A percentile compares a stretch with the other conserved stretches of the same genome.
Evolutionary conservation across 2,797 vertebrate genomes (phyloP).

Genomic region (Mus minutoides): DNA sequence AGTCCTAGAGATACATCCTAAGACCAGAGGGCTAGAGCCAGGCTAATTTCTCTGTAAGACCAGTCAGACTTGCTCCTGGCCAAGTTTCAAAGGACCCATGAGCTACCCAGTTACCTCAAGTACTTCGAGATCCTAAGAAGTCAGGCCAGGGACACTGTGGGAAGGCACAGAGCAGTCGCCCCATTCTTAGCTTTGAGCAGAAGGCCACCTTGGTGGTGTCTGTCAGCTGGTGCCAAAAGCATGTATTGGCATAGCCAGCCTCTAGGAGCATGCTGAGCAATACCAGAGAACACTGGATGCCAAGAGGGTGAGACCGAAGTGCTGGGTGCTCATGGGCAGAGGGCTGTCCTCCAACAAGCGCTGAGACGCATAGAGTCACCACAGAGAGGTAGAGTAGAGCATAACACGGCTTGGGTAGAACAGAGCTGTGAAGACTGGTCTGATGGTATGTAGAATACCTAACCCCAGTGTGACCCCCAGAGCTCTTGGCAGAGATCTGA

Average conservation of each 20-base stretch:
- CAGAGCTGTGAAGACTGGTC: neutral
- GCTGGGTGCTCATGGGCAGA: neutral
- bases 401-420: neutral
- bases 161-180: neutral
- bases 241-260: too few species aligned
- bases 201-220: neutral
- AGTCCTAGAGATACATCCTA: neutral
- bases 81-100: neutral
- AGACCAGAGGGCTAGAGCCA: neutral
- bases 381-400: too few species aligned
- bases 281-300: neutral
- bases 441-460: rapidly evolving
- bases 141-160: neutral
- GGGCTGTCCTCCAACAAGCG: neutral
- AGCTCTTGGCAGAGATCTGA: neutral
- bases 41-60: constrained; percentile 2
- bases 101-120: neutral
- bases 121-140: neutral
- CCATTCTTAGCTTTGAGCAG: neutral
- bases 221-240: neutral
- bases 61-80: neutral
- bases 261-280: too few species aligned
- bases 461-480: neutral
- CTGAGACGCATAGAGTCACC: too few species aligned
- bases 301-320: rapidly evolving